A percentile compares a stretch with the other conserved stretches of the same genome.
These are phyloP conservation scores for Atta texana DNA, from an alignment of 1,140 invertebrate species.

Conservation along the genomic window DNA sequence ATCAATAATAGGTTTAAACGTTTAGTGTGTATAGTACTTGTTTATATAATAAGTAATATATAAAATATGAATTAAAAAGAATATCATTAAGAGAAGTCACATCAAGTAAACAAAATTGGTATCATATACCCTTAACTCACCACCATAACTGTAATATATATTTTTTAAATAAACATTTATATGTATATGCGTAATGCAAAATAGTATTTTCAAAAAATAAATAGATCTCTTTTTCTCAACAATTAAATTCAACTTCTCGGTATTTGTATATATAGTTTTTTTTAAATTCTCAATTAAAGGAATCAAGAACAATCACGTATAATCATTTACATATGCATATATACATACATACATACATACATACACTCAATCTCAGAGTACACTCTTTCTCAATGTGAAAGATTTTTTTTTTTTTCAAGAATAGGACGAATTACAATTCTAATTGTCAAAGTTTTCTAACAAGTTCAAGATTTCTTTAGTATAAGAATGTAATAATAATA, in stretches of 20 bases:
- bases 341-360: background rate
- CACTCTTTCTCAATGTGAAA: conserved; percentile 6
- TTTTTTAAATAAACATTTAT: conserved; percentile 57
- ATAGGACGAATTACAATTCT: conserved; percentile 43
- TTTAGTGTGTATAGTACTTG: conserved; percentile 19
- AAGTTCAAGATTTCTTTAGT: conserved; percentile 43
- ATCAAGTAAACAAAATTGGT: conserved; percentile 36
- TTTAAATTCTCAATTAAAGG: conserved; percentile 34
- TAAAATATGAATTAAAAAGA: background rate
- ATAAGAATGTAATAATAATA: conserved; percentile 9
- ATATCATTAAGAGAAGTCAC: background rate
- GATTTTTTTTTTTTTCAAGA: conserved; percentile 21
- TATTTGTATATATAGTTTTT: conserved; percentile 42
- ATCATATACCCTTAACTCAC: conserved; percentile 20
- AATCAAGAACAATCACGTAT: conserved; percentile 48
- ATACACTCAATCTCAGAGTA: conserved; percentile 25
- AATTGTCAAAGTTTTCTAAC: conserved; percentile 39
- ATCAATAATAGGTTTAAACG: conserved; percentile 39
- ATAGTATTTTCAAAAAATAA: conserved; percentile 70
- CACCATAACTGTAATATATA: conserved; percentile 67
- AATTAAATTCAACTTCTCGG: conserved; percentile 70
- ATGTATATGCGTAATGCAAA: conserved; percentile 53
- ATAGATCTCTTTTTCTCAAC: conserved; percentile 72
- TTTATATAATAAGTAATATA: background rate
- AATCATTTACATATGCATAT: background rate